Base-by-base conservation (phyloP, 2,888 invertebrate species). In the Catocala fraxini region DNA sequence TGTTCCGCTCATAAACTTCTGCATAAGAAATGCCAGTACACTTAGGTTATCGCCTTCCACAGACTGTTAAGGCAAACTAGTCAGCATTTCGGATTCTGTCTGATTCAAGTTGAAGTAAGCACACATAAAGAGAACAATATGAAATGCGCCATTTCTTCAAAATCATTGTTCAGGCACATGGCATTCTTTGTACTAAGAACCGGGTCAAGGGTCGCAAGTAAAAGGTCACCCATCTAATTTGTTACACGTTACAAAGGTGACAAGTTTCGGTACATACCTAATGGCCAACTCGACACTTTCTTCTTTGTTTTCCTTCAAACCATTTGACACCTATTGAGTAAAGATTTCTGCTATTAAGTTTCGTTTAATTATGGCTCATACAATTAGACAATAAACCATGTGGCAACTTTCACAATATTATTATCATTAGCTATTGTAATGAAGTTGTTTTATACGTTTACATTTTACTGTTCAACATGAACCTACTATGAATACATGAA, bases 221-320 rank as follows among this genome's bases (percentile, higher is more conserved):
- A 47, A 47, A 47, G 47, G 47, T 47, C 47, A 25, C 13, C 46
- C 13, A 12, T 15, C 15, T 25, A 25, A 47, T 47, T 25, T 25
- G 47, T 47, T 47, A 10, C 47, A 47, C 25, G 15, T 25, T 1
- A 47, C 47, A 15, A 15, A 47, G 25, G 10, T 25, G 11, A 43
- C 10, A 43, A 11, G 43, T 5, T 0, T 0, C 4, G 45, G 1
- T 45, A 45, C 45, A 7, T 3, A 25, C 25, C 25, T 45, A 45
- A 45, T 13, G 12, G 12, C 0, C 5, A 12, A n/a, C 35, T 39
- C 7, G 11, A 55, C 15, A 35, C 35, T 35, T 46, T 33, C 15
- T 39, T 46, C 9, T 6, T 35, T 55, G 10, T 13, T 46, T 10
- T 11, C 15, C 39, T 15, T 51, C 33, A n/a, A 39, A 15, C 10